Percentiles rank a stretch among this genome's conserved stretches.
Conservation (phyloP, 2,797 vertebrate genomes). For the Poeciliopsis paucimaculata region DNA sequence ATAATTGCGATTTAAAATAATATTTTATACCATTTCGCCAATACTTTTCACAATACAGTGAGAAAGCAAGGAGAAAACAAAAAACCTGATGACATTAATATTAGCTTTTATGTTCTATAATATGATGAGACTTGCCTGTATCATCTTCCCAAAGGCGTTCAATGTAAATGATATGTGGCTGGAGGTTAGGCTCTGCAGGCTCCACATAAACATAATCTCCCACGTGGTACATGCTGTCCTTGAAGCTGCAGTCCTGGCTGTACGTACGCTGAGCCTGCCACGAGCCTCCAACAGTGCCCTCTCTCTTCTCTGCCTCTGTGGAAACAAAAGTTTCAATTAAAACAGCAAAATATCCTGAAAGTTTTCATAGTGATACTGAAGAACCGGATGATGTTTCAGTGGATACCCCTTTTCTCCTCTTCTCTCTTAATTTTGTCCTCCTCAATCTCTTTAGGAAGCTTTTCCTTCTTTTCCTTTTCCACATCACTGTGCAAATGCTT, state of each 20-base stretch:
- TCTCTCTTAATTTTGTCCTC: constrained; percentile 97
- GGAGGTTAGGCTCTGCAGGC: constrained; percentile 91
- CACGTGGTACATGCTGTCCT: constrained; percentile 97
- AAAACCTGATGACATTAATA: neutral
- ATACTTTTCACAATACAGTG: neutral
- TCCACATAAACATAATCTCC: constrained; percentile 98
- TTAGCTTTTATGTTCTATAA: neutral
- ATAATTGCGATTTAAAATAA: neutral
- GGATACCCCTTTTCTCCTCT: constrained; percentile 92
- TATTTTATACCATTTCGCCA: neutral
- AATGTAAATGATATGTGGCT: constrained; percentile 97
- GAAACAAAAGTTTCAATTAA: constrained; percentile 21
- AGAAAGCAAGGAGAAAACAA: neutral
- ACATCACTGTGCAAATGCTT: constrained; percentile 97
- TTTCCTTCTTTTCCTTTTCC: constrained; percentile 97
- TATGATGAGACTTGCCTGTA: constrained; percentile 81
- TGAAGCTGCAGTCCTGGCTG: constrained; percentile 98
- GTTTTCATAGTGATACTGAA: neutral
- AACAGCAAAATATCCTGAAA: neutral
- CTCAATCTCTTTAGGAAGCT: constrained; percentile 95
- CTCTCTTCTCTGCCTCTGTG: constrained; percentile 95
- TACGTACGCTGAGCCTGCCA: constrained; percentile 94
- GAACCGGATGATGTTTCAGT: neutral
- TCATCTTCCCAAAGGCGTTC: constrained; percentile 97
- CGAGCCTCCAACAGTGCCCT: constrained; percentile 86